Evolutionary conservation across 2,888 invertebrate species (phyloP).

Genomic region (Aporophyla lueneburgensis): DNA sequence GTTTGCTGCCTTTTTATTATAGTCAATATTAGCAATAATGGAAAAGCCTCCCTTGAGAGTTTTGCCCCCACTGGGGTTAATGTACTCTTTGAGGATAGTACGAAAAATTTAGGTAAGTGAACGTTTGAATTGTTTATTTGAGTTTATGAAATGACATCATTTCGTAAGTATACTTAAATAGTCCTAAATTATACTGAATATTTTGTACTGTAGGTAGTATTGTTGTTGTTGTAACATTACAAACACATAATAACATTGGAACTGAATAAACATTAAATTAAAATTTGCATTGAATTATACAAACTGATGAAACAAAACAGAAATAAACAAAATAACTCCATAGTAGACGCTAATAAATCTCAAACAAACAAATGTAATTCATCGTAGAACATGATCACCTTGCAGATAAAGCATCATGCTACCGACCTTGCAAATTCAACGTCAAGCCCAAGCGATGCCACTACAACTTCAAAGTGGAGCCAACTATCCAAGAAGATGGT

Average conservation of each 20-base stretch:
- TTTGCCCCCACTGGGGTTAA: slow-evolving; percentile 78
- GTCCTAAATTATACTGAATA: not conserved
- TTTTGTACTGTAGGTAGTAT: no score
- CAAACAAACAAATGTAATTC: not conserved
- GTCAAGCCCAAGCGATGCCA: slow-evolving; percentile 86
- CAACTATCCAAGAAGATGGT: slow-evolving; percentile 78
- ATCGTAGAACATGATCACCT: slow-evolving; percentile 51
- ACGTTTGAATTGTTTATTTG: slow-evolving; percentile 8
- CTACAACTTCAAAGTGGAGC: slow-evolving; percentile 84
- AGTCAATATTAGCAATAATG: slow-evolving; percentile 83
- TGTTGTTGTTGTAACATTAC: not conserved
- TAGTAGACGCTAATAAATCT: not conserved
- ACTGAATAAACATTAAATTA: not conserved
- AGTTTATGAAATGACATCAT: not conserved
- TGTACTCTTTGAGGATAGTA: slow-evolving; percentile 81
- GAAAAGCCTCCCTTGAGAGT: slow-evolving; percentile 86
- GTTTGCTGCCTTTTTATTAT: slow-evolving; percentile 82
- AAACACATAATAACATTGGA: not conserved
- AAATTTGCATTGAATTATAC: not conserved
- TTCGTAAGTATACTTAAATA: not conserved
- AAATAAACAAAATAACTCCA: not conserved
- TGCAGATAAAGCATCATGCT: slow-evolving; percentile 83
- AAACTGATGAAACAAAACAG: not conserved
- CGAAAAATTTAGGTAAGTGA: slow-evolving; percentile 81
- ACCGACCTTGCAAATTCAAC: slow-evolving; percentile 89